Percentiles rank a stretch among this genome's conserved stretches.
phyloP scores from a whole-genome alignment of 2,113 vertebrate genomes.

The Carettochelys insculpta region DNA sequence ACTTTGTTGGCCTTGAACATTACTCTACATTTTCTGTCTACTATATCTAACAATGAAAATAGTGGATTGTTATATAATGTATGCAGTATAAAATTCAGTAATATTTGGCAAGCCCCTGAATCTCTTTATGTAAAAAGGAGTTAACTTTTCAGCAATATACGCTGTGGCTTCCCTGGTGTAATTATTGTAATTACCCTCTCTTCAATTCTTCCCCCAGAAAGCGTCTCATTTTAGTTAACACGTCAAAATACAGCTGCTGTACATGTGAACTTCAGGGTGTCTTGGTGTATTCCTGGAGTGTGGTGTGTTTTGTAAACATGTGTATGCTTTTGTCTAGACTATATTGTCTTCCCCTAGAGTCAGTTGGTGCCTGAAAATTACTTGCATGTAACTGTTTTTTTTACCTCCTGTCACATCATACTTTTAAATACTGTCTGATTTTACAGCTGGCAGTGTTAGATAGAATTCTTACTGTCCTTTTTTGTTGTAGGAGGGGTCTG shows the following conservation, averaged over 20 bases:
- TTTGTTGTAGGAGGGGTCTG: slow-evolving; percentile 83
- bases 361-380: slow-evolving; percentile 53
- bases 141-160: background rate
- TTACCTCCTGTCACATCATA: slow-evolving; percentile 65
- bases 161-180: background rate
- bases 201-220: background rate
- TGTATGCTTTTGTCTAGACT: slow-evolving; percentile 71
- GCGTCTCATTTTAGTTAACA: slow-evolving; percentile 51
- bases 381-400: slow-evolving; percentile 70
- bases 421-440: slow-evolving; percentile 53
- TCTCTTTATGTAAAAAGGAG: background rate
- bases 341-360: slow-evolving; percentile 57
- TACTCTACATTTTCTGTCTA: background rate
- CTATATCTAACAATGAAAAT: background rate
- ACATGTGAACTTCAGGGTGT: slow-evolving; percentile 2
- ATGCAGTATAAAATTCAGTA: background rate
- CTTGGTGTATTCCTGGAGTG: slow-evolving; percentile 35
- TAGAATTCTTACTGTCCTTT: slow-evolving; percentile 64
- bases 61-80: background rate
- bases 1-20: background rate
- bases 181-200: too few relatives aligned
- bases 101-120: background rate
- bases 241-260: slow-evolving; percentile 24
- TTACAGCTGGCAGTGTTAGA: slow-evolving; percentile 66
- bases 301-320: slow-evolving; percentile 40